Conservation (phyloP, 2,888 invertebrate genomes). For the Copidosoma aretas region DNA sequence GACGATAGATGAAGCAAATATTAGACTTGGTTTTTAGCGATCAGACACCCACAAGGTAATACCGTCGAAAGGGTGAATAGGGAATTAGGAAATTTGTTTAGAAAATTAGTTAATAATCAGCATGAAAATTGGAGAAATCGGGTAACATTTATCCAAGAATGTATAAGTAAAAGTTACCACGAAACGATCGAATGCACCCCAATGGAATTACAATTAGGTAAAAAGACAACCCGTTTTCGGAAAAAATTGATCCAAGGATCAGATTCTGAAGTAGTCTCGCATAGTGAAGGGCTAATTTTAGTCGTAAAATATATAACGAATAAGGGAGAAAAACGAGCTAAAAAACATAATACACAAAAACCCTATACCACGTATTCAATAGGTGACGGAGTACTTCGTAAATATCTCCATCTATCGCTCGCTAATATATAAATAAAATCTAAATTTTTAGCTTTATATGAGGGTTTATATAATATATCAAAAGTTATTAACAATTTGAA, state of each 20-base stretch:
- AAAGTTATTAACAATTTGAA: no score
- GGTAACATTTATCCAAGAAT: not conserved
- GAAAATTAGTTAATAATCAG: not conserved
- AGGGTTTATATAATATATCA: no score
- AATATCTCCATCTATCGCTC: no score
- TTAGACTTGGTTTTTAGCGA: not conserved
- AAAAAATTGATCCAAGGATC: not conserved
- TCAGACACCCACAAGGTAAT: constrained; percentile 1
- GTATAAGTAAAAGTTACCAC: not conserved
- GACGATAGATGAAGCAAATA: not conserved
- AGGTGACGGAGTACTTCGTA: no score
- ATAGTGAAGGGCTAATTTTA: no score
- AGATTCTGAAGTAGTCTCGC: no score
- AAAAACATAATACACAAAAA: no score
- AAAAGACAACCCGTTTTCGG: constrained; percentile 4
- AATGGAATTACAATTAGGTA: not conserved
- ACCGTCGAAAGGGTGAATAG: not conserved
- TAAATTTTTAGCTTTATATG: no score
- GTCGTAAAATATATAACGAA: no score
- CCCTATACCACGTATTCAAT: no score
- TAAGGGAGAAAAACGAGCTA: no score
- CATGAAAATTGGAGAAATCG: not conserved
- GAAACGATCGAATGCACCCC: constrained; percentile 2
- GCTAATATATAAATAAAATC: no score
- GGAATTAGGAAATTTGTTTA: not conserved